These are phyloP conservation scores for Mesochorus sp. DNA, from an alignment of 2,888 invertebrate genomes.

Conservation along the genomic window DNA sequence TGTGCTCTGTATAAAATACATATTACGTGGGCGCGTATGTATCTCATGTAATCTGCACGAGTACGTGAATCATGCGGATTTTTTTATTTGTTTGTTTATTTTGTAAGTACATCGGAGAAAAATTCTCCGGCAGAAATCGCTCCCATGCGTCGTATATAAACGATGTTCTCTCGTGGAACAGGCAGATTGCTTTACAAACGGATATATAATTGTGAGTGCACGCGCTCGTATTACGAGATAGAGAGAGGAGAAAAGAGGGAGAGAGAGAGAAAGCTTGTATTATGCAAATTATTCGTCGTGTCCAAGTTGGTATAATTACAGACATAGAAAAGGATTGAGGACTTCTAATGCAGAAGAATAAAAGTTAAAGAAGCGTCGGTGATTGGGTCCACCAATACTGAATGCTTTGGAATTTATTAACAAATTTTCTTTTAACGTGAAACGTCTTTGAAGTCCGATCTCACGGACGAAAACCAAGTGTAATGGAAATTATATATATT, in stretches of 20 bases:
- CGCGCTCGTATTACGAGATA: background rate
- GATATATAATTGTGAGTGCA: conserved; percentile 29
- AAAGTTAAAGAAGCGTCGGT: background rate
- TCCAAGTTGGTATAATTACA: conserved; percentile 6
- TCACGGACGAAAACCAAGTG: too few species aligned
- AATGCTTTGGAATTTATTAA: too few species aligned
- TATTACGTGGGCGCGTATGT: background rate
- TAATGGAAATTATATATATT: too few species aligned
- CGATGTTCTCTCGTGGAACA: conserved; percentile 24
- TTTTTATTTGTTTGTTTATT: too few species aligned
- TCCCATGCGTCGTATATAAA: background rate
- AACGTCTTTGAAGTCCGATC: too few species aligned
- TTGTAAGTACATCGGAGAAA: too few species aligned
- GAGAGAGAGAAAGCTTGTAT: conserved; percentile 20
- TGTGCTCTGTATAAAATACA: background rate
- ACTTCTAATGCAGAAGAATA: background rate
- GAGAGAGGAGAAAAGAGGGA: background rate
- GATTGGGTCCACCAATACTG: too few species aligned
- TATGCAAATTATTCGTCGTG: conserved; percentile 37
- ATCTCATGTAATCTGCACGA: background rate
- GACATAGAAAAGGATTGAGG: background rate
- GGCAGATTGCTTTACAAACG: conserved; percentile 21
- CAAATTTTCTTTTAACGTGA: too few species aligned
- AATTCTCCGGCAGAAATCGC: background rate
- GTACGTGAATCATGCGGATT: background rate